Evolutionary conservation across 2,113 vertebrate genomes (phyloP).

Genomic region (Rhizomys pruinosus): DNA sequence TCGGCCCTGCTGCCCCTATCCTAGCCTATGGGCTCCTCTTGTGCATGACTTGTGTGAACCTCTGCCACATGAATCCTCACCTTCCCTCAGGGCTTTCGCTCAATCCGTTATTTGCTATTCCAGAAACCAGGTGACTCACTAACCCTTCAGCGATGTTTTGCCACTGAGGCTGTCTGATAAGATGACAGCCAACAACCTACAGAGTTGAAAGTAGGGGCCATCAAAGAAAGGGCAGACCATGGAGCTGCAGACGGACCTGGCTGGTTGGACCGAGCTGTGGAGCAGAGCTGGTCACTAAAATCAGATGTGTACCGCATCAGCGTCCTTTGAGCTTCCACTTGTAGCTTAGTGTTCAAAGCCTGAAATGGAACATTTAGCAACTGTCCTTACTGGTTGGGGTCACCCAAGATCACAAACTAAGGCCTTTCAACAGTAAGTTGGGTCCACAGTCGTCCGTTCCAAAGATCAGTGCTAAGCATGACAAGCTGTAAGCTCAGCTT

Average conservation of each 20-base stretch:
- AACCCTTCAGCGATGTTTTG: not conserved
- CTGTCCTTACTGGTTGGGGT: not conserved
- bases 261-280: accelerated
- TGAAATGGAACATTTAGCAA: not conserved
- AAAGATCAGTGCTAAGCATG: not conserved
- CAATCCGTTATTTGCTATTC: not conserved
- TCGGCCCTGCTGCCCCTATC: not conserved
- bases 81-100: not conserved
- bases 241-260: not conserved
- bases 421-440: not conserved
- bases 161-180: accelerated
- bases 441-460: accelerated
- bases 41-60: not conserved
- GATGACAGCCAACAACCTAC: accelerated
- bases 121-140: not conserved
- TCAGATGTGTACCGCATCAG: accelerated
- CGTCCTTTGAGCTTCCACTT: not conserved
- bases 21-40: not conserved
- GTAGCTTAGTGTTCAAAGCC: not conserved
- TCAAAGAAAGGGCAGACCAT: accelerated
- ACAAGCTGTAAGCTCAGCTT: not conserved
- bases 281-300: not conserved
- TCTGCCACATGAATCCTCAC: too few relatives aligned
- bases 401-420: not conserved
- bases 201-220: accelerated